These are phyloP conservation scores for Tretioscincus oriximinensis DNA, from an alignment of 2,113 vertebrate genomes.

Conservation along the genomic window DNA sequence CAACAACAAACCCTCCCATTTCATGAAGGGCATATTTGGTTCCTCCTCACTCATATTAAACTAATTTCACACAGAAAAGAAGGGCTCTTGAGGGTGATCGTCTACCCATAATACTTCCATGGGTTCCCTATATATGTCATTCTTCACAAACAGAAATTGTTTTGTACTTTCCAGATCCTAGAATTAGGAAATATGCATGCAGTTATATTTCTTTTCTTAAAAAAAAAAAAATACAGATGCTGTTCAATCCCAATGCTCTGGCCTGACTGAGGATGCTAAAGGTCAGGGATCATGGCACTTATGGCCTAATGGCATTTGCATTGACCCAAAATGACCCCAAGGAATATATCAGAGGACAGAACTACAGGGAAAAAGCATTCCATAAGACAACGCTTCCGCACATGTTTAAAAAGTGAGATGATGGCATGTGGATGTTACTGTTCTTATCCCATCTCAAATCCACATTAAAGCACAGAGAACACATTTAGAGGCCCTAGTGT, in stretches of 20 bases:
- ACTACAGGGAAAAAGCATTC: not conserved
- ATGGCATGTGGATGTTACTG: too few species aligned
- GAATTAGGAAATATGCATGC: not conserved
- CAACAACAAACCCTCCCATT: not conserved
- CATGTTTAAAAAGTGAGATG: too few species aligned
- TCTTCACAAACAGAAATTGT: not conserved
- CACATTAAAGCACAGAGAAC: too few species aligned
- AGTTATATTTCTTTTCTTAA: not conserved
- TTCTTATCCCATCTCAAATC: too few species aligned
- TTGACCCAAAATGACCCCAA: not conserved
- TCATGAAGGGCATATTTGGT: not conserved
- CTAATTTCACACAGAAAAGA: not conserved
- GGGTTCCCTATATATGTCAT: not conserved
- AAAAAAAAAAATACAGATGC: not conserved
- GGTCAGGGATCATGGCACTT: not conserved
- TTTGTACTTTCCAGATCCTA: not conserved
- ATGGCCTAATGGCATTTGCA: not conserved
- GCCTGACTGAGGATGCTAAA: not conserved
- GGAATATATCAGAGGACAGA: not conserved
- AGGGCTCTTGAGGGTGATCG: not conserved
- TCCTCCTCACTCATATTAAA: slow-evolving; percentile 8
- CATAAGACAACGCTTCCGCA: not conserved
- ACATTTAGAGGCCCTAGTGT: too few species aligned
- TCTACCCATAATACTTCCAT: not conserved
- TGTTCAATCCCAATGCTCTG: not conserved